phyloP scores from a whole-genome alignment of 2,888 invertebrate genomes.

The Noctuana brunneofusca region DNA sequence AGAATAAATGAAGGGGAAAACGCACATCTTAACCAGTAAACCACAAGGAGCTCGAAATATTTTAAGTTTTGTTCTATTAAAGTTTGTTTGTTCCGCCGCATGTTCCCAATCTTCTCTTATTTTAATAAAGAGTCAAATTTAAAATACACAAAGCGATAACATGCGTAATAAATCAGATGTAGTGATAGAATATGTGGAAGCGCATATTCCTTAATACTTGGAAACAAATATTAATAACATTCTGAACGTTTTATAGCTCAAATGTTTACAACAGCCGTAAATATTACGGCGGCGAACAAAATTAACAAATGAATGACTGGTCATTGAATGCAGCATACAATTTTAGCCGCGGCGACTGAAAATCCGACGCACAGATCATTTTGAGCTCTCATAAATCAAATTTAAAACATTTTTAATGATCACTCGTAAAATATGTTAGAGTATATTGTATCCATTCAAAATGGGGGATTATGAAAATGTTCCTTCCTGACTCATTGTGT shows the following conservation, averaged over 20 bases:
- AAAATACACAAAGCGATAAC: constrained; percentile 13
- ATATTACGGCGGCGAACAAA: constrained; percentile 67
- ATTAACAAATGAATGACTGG: constrained; percentile 76
- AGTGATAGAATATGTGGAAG: constrained; percentile 31
- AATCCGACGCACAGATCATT: constrained; percentile 65
- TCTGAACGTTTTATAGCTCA: constrained; percentile 61
- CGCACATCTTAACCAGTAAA: too few species aligned
- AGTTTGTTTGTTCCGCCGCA: too few species aligned
- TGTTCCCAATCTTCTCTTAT: too few species aligned
- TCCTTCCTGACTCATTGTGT: constrained; percentile 31
- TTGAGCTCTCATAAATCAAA: constrained; percentile 68
- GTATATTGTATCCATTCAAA: constrained; percentile 53
- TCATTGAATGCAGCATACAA: constrained; percentile 68
- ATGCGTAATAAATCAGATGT: constrained; percentile 19
- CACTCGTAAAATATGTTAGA: constrained; percentile 61
- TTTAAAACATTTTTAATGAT: constrained; percentile 76
- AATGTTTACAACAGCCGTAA: constrained; percentile 71
- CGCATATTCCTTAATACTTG: constrained; percentile 40
- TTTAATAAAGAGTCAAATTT: neutral
- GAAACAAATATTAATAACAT: constrained; percentile 62
- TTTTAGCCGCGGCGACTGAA: constrained; percentile 54
- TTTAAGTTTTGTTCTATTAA: too few species aligned
- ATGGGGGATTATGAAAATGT: constrained; percentile 42
- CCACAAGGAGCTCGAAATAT: too few species aligned
- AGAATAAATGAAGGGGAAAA: too few species aligned